Conservation (phyloP, 2,113 vertebrate genomes). For the Serilophus lunatus region DNA sequence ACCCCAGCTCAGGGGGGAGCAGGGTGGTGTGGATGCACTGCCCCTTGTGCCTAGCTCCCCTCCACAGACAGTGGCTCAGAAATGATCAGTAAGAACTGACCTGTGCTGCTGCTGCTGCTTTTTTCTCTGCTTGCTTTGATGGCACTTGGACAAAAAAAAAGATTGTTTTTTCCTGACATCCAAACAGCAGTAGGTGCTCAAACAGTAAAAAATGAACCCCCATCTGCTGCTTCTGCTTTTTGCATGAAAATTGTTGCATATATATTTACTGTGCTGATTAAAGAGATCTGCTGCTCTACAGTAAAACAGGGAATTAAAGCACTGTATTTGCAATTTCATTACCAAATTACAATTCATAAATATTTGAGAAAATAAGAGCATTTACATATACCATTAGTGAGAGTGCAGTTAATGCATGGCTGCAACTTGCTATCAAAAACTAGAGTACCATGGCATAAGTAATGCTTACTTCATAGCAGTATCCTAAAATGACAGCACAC, state of each 20-base stretch:
- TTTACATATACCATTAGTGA: not conserved
- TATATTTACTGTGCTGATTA: not conserved
- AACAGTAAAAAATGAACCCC: not conserved
- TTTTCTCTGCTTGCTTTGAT: not conserved
- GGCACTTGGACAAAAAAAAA: not conserved
- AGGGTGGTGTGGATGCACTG: not conserved
- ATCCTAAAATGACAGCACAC: not conserved
- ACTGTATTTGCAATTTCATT: not conserved
- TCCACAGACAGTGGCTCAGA: rapidly evolving
- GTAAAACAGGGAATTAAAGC: not conserved
- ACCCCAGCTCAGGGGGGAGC: not conserved
- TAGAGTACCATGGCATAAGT: not conserved
- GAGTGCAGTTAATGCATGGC: not conserved
- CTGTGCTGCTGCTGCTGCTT: not conserved
- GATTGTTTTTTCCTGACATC: rapidly evolving
- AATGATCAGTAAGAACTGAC: not conserved
- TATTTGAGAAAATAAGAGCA: not conserved
- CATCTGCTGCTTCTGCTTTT: not conserved
- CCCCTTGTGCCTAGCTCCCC: not conserved
- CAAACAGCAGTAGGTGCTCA: not conserved
- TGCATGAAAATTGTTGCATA: not conserved
- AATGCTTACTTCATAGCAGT: not conserved
- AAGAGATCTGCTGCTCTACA: not conserved
- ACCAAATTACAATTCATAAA: not conserved
- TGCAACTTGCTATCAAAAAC: not conserved